Base-by-base conservation (phyloP, 2,888 invertebrate genomes). In the Amorpha juglandis region DNA sequence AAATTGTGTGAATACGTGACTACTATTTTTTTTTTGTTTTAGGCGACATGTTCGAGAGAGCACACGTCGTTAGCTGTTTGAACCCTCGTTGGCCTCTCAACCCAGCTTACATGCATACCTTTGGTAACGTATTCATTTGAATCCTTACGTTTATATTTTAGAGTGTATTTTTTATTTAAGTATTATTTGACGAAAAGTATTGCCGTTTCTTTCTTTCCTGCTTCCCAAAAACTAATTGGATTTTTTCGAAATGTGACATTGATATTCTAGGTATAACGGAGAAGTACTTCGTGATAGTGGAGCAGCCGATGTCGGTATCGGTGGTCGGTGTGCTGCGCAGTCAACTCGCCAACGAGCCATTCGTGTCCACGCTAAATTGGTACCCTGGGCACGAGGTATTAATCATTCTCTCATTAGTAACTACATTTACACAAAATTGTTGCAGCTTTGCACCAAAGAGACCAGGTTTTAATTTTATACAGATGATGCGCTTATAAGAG, bases 51-150 rank as follows among this genome's bases (percentile, higher is more conserved):
- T 96, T 97, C 77, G 95, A 95, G 71, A 91, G 95, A 72, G 97
- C 96, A 0, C 94, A 94, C 70, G 93, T 97, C 35, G 95, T 97
- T 2, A 96, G 96, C 4, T 94, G 94, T 1, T 87, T 97, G 70
- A 96, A 96, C 11, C 95, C 96, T 3, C 94, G 97, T 68, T 97
- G 97, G 97, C 93, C 95, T 45, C 88, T 98, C 51, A 95, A 97
- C 89, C 97, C 98, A 0, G 95, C 96, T 0, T 99, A 99, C 81
- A 98, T 98, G 97, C 99, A 99, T 82, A 97, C 98, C 1, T 99
- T 98, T 86, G 98, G 95, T 90, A 82, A 79, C 68, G 16, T 42
- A 19, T 38, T 63, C 52, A 63, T 35, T 38, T 62, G 16, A 53
- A 33, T 48, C 6, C 7, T n/a, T 47, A 27, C 2, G n/a, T n/a